Conservation (phyloP, 2,113 vertebrate species). For the Nothobranchius furzeri region DNA sequence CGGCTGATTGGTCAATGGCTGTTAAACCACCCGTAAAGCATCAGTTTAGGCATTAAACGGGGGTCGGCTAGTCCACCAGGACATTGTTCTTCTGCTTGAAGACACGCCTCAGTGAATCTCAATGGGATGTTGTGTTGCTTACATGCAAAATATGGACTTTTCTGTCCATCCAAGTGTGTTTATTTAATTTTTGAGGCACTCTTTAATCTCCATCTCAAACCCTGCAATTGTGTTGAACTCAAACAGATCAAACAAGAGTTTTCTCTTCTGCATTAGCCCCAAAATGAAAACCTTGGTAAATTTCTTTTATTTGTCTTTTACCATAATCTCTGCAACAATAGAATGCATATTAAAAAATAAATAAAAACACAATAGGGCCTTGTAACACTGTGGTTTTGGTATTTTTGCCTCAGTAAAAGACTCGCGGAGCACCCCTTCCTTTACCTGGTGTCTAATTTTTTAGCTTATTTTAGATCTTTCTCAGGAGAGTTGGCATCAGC, state of each 20-base stretch:
- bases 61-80: background rate
- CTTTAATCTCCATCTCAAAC: background rate
- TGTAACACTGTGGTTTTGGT: background rate
- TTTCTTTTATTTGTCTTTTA: too few species aligned
- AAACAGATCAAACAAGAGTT: too few species aligned
- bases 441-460: conserved; percentile 3
- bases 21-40: conserved; percentile 24
- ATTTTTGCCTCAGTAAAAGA: conserved; percentile 3
- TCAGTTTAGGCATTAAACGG: conserved; percentile 10
- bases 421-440: background rate
- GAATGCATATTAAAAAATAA: too few species aligned
- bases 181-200: background rate
- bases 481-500: conserved; percentile 26
- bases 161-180: background rate
- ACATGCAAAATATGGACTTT: background rate
- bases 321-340: too few species aligned
- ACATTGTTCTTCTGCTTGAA: background rate
- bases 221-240: too few species aligned
- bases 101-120: background rate
- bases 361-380: background rate
- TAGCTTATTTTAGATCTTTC: conserved; percentile 30
- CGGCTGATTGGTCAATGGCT: conserved; percentile 33
- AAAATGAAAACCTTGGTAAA: too few species aligned
- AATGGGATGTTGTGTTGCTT: background rate
- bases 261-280: too few species aligned